These are phyloP conservation scores for Dasyurus viverrinus DNA, from an alignment of 2,113 vertebrate species.

Conservation along the genomic window DNA sequence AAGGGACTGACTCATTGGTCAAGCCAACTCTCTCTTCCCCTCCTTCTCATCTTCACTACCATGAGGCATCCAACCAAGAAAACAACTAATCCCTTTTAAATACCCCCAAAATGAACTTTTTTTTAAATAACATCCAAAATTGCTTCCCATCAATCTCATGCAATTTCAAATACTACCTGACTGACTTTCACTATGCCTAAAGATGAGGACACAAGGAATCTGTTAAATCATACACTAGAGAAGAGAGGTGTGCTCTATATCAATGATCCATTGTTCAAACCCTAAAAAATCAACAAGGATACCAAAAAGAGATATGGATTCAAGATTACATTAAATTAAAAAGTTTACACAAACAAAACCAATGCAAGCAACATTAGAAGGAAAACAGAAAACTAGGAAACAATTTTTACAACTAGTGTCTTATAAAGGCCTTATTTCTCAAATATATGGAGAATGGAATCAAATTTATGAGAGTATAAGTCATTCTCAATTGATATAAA, in stretches of 20 bases:
- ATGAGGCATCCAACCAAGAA: not conserved
- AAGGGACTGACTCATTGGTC: too few relatives aligned
- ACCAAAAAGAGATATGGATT: not conserved
- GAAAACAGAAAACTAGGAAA: too few relatives aligned
- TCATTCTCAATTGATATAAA: too few relatives aligned
- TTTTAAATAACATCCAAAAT: not conserved
- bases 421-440: too few relatives aligned
- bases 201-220: slow-evolving; percentile 80
- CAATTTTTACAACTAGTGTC: too few relatives aligned
- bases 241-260: slow-evolving; percentile 86
- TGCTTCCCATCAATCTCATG: not conserved
- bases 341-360: too few relatives aligned
- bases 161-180: not conserved
- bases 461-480: too few relatives aligned
- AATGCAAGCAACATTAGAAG: too few relatives aligned
- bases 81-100: not conserved
- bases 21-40: not conserved
- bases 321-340: too few relatives aligned
- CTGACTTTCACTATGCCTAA: not conserved
- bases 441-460: too few relatives aligned
- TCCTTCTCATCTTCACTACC: not conserved
- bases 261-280: slow-evolving; percentile 85
- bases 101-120: not conserved
- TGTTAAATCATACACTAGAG: slow-evolving; percentile 94
- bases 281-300: slow-evolving; percentile 77